Base-by-base conservation (phyloP, 1,140 invertebrate genomes). In the Drosophila kikkawai region DNA sequence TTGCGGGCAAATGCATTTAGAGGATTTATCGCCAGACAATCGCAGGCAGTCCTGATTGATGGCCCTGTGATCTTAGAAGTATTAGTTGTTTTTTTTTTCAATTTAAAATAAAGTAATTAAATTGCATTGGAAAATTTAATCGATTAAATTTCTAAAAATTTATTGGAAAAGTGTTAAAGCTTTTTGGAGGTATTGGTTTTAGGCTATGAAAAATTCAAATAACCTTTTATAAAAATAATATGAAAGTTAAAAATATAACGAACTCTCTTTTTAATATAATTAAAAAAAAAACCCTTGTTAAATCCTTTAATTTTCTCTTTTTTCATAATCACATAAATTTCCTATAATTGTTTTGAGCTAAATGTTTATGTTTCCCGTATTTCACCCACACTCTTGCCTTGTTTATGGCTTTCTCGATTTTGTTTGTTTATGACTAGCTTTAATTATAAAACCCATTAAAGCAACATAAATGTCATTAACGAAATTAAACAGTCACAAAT, bases 21-120 rank as follows among this genome's bases (percentile, higher is more conserved):
- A 29, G 37, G 69, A 73, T 71, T 71, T 73, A 69, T 51, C 67
- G 19, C 34, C 17, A 70, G 69, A 58, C 69, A 58, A 58, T 48
- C 51, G 36, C 36, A 48, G 44, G 39, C 51, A 26, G 63, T 36
- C 34, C 22, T 73, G 69, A 73, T 70, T 70, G 69, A 73, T 73
- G 66, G 42, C 26, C 13, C 32, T 32, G 32, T 6, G 58, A 47
- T 44, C 32, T 37, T 15, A n/a, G 22, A n/a, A 39, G 19, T 9
- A 44, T 42, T 41, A 15, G 57, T 2, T 13, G 32, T 34, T 34
- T 50, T 36, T 41, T n/a, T 32, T 61, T 36, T 39, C 29, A 17
- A 44, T 5, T 34, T 4, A 19, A 3, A 34, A 61, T 61, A 65
- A 44, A 36, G 26, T 34, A 44, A 63, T 34, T 61, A 36, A 44